A percentile compares a stretch with the other conserved stretches of the same genome.
Evolutionary conservation across 1,140 invertebrate genomes (phyloP).

Genomic region (Pristionchus pacificus): DNA sequence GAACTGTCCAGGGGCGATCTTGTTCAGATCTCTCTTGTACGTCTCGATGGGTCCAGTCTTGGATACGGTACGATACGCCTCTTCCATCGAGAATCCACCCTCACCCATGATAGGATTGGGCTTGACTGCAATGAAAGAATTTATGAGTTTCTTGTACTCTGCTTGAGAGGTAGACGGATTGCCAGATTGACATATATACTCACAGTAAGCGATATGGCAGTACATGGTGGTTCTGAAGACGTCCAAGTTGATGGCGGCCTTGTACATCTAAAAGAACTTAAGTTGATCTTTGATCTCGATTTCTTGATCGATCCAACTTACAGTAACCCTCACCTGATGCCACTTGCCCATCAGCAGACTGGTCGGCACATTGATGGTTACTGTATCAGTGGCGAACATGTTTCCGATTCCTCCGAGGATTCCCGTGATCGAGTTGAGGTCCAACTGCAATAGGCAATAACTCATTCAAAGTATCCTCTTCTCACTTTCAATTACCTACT

Average conservation of each 20-base stretch:
- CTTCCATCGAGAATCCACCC: constrained; percentile 57
- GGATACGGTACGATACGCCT: constrained; percentile 51
- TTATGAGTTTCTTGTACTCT: background rate
- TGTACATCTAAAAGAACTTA: constrained; percentile 44
- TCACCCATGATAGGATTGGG: constrained; percentile 55
- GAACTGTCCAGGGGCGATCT: constrained; percentile 56
- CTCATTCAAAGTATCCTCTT: no score
- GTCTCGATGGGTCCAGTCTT: constrained; percentile 57
- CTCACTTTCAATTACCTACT: no score
- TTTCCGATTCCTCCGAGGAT: constrained; percentile 52
- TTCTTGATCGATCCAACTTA: background rate
- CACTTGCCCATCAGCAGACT: constrained; percentile 52
- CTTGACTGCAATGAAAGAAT: constrained; percentile 44
- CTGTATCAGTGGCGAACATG: constrained; percentile 53
- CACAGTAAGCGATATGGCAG: constrained; percentile 56
- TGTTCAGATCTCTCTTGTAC: constrained; percentile 56
- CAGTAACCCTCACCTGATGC: constrained; percentile 43
- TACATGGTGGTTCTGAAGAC: constrained; percentile 56
- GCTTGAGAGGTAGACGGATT: background rate
- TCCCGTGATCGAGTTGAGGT: constrained; percentile 54
- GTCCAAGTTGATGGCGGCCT: constrained; percentile 57
- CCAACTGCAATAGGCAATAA: constrained; percentile 55
- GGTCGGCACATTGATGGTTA: constrained; percentile 55
- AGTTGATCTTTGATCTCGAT: no score
- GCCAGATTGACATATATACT: constrained; percentile 15